Evolutionary conservation across 1,140 invertebrate genomes (phyloP).

Genomic region (Temnothorax curvispinosus): DNA sequence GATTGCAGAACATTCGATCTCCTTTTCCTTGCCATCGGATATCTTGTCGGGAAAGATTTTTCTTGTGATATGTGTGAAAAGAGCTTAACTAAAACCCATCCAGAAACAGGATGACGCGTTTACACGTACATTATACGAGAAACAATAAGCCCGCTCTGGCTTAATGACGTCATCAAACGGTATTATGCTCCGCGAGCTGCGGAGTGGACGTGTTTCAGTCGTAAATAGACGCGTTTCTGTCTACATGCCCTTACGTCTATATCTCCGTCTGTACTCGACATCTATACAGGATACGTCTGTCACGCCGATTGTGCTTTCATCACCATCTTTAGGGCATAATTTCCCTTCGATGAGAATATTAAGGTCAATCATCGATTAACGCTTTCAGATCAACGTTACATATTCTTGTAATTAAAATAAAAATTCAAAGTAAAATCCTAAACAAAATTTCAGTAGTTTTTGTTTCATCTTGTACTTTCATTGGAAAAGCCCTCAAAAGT

Average conservation of each 20-base stretch:
- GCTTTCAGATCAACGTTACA: not conserved
- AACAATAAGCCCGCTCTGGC: constrained; percentile 76
- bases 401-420: not conserved
- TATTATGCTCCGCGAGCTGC: constrained; percentile 68
- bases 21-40: not conserved
- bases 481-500: not conserved
- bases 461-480: not conserved
- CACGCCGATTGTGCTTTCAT: not conserved
- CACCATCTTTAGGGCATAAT: not conserved
- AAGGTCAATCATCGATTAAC: not conserved
- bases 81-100: not conserved
- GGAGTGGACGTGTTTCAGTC: constrained; percentile 61
- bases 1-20: not conserved
- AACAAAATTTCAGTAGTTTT: not conserved
- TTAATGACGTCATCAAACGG: constrained; percentile 79
- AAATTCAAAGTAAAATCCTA: not conserved
- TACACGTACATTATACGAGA: constrained; percentile 76
- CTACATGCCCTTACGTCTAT: constrained; percentile 25
- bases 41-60: constrained; percentile 1
- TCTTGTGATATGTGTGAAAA: not conserved
- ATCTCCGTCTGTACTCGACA: constrained; percentile 6
- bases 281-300: not conserved
- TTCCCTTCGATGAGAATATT: not conserved
- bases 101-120: constrained; percentile 43
- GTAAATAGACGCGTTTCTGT: constrained; percentile 61